Base-by-base conservation (phyloP, 2,888 invertebrate genomes). In the Poecilus cupreus region DNA sequence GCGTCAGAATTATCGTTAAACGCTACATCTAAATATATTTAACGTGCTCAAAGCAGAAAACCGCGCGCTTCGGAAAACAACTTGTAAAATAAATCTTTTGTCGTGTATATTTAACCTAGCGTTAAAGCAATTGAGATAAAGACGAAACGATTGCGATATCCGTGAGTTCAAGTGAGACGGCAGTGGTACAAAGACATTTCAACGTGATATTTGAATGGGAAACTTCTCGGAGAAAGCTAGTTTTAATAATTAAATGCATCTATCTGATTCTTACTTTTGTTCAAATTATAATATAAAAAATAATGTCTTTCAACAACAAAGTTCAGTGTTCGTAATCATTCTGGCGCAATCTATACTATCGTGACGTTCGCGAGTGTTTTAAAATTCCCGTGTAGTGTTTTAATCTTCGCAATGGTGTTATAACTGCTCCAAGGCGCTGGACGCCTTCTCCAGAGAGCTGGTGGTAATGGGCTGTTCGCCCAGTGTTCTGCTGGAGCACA, bases 381-480 rank as follows among this genome's bases (percentile, higher is more conserved):
- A 26, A 26, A 3, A 26, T n/a, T 26, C 26, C 26, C 3, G 26
- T 26, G 26, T 3, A 26, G n/a, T n/a, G 46, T 46, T 6, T 8
- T 49, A 0, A 4, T 13, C 46, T 32, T 8, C 4, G 8, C 4
- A 32, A 32, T 32, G 32, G 2, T 8, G 32, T 8, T 43, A 13
- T 43, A 43, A 43, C 43, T 4, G 6, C n/a, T n/a, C 43, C 16
- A 20, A 43, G 4, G 24, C 32, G 8, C 24, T 57, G 57, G 77
- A 18, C 20, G 60, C 24, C 72, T 13, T 72, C 43, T 22, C 20
- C 46, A 46, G 32, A n/a, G 43, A 22, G 57, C 24, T 68, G 74
- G 26, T 51, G 86, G 90, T 89, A 84, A 93, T 93, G 93, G 93
- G 93, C 88, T 93, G 93, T 87, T 92, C 92, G 83, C 93, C 93